Evolutionary conservation across 30 jellyfish, hydroid and myxozoan genomes (phyloP), one percentile per base, ranked within the genome.

Genomic region (Catostylus mosaicus): DNA sequence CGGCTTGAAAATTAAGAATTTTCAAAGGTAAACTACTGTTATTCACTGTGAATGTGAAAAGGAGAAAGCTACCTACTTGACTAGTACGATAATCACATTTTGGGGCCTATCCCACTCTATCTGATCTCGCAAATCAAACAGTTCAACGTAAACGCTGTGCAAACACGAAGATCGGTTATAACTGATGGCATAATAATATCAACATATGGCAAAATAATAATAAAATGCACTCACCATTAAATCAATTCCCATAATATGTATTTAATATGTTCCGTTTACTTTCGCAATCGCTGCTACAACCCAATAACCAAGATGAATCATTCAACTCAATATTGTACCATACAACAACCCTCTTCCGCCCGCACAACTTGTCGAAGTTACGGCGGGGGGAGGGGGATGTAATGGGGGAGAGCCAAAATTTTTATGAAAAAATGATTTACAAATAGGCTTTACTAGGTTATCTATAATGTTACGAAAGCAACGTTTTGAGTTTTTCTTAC

Each of bases 281-380:
- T 18, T 50, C 18, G 24, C 24, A 4, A 23, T 27, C 20, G 14
- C 63, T 50, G 63, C 26, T 1, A n/a, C 8, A 59, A n/a, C 19
- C 11, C 40, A 43, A 16, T 16, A 43, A 43, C 12, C 26, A 26
- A 26, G 38, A 59, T 59, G 71, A 59, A 1, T 59, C 71, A 59
- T 26, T 12, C 16, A 12, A 2, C 71, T 16, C 56, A 6, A 16
- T 43, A 16, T n/a, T 23, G 71, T 37, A 59, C 71, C 24, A 59
- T 37, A 59, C 71, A 59, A 59, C 71, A 59, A 59, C 71, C 71
- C 71, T 24, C 38, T n/a, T 59, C 38, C 71, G 37, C 71, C 71
- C 71, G 26, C n/a, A 24, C 71, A 59, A 0, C 12, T 16, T 6
- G 16, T 16, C 56, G 8, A 43, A 43, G 8, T 16, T 16, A 6